These are phyloP conservation scores for Octonoba sinensis DNA, from an alignment of 2,888 invertebrate species.

Conservation along the genomic window DNA sequence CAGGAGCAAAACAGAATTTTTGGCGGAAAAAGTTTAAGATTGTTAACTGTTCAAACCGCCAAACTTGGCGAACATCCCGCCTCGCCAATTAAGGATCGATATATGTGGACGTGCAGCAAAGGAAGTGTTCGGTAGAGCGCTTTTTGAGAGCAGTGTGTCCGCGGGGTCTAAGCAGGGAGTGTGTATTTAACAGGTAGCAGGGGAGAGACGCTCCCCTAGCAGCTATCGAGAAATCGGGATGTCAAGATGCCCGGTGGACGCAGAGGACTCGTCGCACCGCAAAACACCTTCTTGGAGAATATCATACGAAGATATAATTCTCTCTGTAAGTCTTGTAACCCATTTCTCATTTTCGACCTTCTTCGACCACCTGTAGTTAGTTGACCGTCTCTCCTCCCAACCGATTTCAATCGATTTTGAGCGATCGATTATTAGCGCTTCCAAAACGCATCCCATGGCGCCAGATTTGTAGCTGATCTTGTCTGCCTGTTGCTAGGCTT, in stretches of 20 bases:
- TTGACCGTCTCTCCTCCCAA: no score
- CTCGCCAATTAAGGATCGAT: slow-evolving; percentile 8
- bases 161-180: no score
- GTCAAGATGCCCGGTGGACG: slow-evolving; percentile 89
- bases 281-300: slow-evolving; percentile 99
- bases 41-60: slow-evolving; percentile 1
- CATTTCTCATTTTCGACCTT: background rate
- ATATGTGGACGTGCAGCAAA: background rate
- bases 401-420: no score
- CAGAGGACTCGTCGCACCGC: slow-evolving; percentile 98
- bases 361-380: slow-evolving; percentile 56
- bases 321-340: slow-evolving; percentile 85
- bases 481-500: no score
- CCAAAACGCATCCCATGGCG: no score
- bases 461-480: no score
- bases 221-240: slow-evolving; percentile 50
- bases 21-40: no score
- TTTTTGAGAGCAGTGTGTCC: no score
- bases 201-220: slow-evolving; percentile 56
- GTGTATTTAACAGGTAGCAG: slow-evolving; percentile 9
- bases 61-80: slow-evolving; percentile 39
- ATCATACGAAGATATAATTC: slow-evolving; percentile 98
- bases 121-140: background rate
- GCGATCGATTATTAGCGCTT: no score
- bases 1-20: no score